Evolutionary conservation across 2,888 invertebrate genomes (phyloP), one percentile per base, ranked within the genome.

Genomic region (Harpalus rubripes): DNA sequence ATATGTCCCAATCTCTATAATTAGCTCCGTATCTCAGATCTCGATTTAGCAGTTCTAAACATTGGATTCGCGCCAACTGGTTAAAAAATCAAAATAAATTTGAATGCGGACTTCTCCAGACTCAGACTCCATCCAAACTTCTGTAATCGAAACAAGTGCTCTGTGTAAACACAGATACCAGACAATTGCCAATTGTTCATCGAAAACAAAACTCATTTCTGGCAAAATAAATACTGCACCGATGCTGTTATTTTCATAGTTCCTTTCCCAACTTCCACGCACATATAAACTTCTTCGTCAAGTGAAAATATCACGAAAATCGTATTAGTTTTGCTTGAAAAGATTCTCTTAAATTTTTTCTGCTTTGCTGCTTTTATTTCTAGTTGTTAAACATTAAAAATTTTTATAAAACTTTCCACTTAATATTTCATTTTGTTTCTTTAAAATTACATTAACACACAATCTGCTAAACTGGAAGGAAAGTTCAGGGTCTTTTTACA

Each of bases 61-160:
- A 79, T 81, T 81, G 81, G 65, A 63, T 44, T 22, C 44, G 22
- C 44, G 81, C 81, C 81, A 81, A 65, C 44, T 81, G 26, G 81
- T 44, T 81, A 65, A 79, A 79, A 81, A 81, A 81, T 65, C 65
- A 18, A 81, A 81, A 81, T 65, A 65, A 81, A 81, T 79, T 32
- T 61, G 58, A 59, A 79, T 74, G 68, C 68, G 32, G 63, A 68
- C 39, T 68, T 68, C 68, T 68, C 68, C 12, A 68, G 68, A 63
- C 26, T 63, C 22, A 8, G 8, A 39, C 68, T 68, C 68, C 39
- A 15, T 15, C 68, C 68, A 68, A 68, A 68, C 15, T 68, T 68
- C 68, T 68, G 39, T 68, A 68, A 68, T 68, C 68, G 68, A 68
- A 68, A 68, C 68, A 68, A 68, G 68, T 68, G 39, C 68, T 68